phyloP scores from a whole-genome alignment of 2,888 invertebrate genomes.

The Oegoconia quadripuncta region DNA sequence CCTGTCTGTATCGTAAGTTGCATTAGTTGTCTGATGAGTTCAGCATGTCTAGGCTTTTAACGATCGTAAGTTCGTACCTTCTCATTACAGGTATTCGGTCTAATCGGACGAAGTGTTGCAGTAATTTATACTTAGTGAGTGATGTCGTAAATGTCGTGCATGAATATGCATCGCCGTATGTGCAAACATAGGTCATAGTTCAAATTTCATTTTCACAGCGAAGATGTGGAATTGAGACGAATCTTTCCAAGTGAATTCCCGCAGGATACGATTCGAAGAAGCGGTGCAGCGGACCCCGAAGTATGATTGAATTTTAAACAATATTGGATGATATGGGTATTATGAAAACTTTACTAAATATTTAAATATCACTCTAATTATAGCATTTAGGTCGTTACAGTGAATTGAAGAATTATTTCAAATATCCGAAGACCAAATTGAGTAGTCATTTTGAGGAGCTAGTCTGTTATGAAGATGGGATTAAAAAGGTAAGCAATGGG shows the following conservation, averaged over 20 bases:
- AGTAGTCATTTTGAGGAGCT: constrained; percentile 68
- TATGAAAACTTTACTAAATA: too few species aligned
- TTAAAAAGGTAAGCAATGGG: constrained; percentile 44
- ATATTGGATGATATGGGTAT: constrained; percentile 1
- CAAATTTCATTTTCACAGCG: constrained; percentile 35
- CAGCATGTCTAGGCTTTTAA: constrained; percentile 9
- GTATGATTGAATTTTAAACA: constrained; percentile 28
- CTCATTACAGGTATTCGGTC: constrained; percentile 36
- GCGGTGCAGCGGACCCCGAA: constrained; percentile 55
- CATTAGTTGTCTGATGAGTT: constrained; percentile 2
- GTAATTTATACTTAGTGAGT: constrained; percentile 69
- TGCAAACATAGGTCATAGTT: constrained; percentile 5
- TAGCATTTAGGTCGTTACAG: constrained; percentile 64
- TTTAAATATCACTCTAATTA: constrained; percentile 21
- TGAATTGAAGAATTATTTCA: constrained; percentile 55
- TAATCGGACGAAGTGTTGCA: constrained; percentile 32
- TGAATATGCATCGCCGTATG: constrained; percentile 7
- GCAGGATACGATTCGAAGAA: constrained; percentile 58
- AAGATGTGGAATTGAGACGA: constrained; percentile 64
- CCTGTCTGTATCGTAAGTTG: constrained; percentile 16
- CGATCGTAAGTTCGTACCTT: constrained; percentile 3
- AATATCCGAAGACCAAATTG: constrained; percentile 45
- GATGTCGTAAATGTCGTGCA: constrained; percentile 4
- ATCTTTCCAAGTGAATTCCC: constrained; percentile 67
- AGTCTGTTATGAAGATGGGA: constrained; percentile 43